Conservation (phyloP, 2,888 invertebrate species). For the Terebella lapidaria region DNA sequence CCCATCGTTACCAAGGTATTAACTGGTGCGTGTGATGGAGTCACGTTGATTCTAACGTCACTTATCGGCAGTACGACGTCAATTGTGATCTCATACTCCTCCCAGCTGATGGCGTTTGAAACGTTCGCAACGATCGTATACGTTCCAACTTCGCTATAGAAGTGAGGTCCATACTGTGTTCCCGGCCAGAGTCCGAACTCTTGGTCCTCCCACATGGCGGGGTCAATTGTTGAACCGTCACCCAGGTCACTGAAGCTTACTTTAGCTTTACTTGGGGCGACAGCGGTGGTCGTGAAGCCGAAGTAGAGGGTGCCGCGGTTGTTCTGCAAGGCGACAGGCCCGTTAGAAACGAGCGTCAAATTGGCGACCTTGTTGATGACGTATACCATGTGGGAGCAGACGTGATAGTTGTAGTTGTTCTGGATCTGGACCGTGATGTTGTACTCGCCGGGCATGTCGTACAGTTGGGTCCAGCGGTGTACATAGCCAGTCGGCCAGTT, state of each 20-base stretch:
- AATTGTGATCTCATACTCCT: background rate
- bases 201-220: background rate
- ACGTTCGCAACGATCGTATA: conserved; percentile 2
- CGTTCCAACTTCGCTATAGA: background rate
- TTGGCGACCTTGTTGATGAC: conserved; percentile 10
- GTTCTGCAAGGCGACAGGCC: conserved; percentile 17
- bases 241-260: background rate
- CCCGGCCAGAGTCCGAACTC: background rate
- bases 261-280: conserved; percentile 10
- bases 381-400: background rate
- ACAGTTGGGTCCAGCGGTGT: conserved; percentile 19
- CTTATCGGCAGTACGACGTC: background rate
- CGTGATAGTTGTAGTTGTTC: conserved; percentile 25
- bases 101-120: background rate
- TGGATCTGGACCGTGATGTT: conserved; percentile 33
- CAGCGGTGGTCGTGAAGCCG: background rate
- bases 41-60: conserved; percentile 1
- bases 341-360: conserved; percentile 20
- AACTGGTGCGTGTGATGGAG: background rate
- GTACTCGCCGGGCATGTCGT: conserved; percentile 36
- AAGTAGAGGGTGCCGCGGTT: background rate
- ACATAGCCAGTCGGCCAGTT: background rate
- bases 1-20: background rate
- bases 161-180: background rate
- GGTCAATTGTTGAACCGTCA: background rate